These are phyloP conservation scores for Cacoxenus indagator DNA, from an alignment of 2,888 invertebrate species.

Conservation along the genomic window DNA sequence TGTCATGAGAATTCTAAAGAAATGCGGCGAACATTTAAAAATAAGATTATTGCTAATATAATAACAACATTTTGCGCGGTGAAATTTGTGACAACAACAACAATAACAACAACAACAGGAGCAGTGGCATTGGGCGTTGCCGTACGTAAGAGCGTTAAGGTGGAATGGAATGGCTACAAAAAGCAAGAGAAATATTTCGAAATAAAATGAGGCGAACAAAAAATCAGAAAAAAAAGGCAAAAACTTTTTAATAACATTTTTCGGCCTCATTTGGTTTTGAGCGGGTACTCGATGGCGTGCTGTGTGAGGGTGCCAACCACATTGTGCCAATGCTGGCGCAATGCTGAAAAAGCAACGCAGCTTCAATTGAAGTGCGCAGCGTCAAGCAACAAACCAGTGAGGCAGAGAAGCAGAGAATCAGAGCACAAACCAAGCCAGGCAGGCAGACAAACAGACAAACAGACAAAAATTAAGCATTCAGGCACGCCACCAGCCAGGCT, in stretches of 20 bases:
- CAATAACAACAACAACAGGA: no score
- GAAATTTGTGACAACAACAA: not conserved
- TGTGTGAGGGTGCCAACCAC: no score
- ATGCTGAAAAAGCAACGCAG: no score
- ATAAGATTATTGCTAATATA: constrained; percentile 17
- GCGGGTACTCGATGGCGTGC: no score
- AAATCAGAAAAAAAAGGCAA: constrained; percentile 32
- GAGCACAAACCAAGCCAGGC: no score
- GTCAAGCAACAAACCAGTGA: not conserved
- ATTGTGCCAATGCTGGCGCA: no score
- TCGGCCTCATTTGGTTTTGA: constrained; percentile 61
- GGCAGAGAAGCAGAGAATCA: not conserved
- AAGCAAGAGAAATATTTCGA: not conserved
- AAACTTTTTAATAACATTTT: constrained; percentile 65
- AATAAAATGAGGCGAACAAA: not conserved
- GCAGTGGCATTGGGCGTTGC: not conserved
- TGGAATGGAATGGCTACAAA: not conserved
- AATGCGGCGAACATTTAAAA: not conserved
- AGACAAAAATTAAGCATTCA: not conserved
- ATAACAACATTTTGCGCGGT: not conserved
- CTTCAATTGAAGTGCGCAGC: no score
- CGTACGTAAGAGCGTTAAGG: no score
- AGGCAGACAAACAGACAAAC: no score
- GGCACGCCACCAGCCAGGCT: not conserved
- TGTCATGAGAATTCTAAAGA: not conserved